A percentile compares a stretch with the other conserved stretches of the same genome.
phyloP scores from a whole-genome alignment of 2,113 vertebrate genomes.

The Plotosus lineatus region DNA sequence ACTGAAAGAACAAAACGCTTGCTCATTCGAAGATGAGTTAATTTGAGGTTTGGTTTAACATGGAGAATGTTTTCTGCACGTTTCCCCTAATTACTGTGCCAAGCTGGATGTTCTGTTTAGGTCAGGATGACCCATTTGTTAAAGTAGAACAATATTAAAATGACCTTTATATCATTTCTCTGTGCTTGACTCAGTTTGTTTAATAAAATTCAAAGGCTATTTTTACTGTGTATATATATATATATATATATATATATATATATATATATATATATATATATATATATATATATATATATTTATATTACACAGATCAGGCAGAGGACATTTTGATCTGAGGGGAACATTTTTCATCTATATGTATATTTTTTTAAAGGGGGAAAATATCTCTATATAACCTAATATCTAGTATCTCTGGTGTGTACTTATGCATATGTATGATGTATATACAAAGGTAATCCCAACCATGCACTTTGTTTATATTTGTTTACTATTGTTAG shows the following conservation, averaged over 20 bases:
- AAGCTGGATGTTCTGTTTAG: background rate
- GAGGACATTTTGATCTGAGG: background rate
- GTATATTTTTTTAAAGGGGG: no score
- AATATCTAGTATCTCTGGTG: background rate
- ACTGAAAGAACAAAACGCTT: background rate
- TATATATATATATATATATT: background rate
- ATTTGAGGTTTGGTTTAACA: background rate
- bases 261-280: background rate
- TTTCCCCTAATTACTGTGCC: background rate
- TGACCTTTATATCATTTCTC: background rate
- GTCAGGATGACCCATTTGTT: background rate
- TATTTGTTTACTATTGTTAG: no score
- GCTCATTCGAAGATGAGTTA: background rate
- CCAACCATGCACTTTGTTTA: background rate
- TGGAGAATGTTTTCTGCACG: background rate
- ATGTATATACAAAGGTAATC: background rate
- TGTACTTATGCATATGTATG: background rate
- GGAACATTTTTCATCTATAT: background rate
- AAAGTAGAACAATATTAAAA: background rate
- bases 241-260: background rate
- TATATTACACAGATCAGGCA: background rate
- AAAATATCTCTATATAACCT: no score
- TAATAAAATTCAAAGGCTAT: conserved; percentile 3
- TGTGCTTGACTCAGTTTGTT: background rate
- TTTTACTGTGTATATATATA: background rate